Conservation (phyloP, 2,113 vertebrate genomes). For the Synchiropus splendidus region DNA sequence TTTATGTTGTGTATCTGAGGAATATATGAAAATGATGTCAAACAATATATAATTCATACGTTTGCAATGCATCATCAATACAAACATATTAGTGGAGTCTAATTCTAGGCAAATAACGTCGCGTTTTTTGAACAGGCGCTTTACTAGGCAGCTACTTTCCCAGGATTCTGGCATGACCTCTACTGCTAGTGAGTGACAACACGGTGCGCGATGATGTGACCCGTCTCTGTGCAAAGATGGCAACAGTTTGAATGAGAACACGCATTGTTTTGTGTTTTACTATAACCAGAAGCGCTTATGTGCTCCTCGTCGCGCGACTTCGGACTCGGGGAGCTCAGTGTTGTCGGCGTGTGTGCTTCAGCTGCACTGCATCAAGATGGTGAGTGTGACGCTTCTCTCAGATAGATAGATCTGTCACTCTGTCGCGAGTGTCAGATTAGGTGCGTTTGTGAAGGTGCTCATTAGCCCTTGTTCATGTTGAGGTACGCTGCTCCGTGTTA, state of each 20-base stretch:
- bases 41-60: not conserved
- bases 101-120: not conserved
- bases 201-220: constrained; percentile 41
- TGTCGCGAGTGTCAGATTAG: too few relatives aligned
- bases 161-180: constrained; percentile 65
- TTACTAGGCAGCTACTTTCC: constrained; percentile 11
- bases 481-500: too few relatives aligned
- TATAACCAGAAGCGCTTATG: constrained; percentile 61
- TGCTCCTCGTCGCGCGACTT: constrained; percentile 61
- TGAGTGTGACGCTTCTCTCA: constrained; percentile 44
- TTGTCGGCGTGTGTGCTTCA: constrained; percentile 51
- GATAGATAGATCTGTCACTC: not conserved
- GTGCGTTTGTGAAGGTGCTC: too few relatives aligned
- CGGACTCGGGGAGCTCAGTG: constrained; percentile 60
- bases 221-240: constrained; percentile 6
- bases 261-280: constrained; percentile 29
- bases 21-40: not conserved
- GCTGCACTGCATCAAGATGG: constrained; percentile 67
- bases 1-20: not conserved
- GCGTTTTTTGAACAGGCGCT: constrained; percentile 31
- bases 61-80: not conserved
- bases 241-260: constrained; percentile 24
- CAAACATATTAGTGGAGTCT: not conserved
- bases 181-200: constrained; percentile 67
- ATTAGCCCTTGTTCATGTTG: too few relatives aligned